Conservation (phyloP, 2,797 vertebrate species). For the Xenopus petersii region DNA sequence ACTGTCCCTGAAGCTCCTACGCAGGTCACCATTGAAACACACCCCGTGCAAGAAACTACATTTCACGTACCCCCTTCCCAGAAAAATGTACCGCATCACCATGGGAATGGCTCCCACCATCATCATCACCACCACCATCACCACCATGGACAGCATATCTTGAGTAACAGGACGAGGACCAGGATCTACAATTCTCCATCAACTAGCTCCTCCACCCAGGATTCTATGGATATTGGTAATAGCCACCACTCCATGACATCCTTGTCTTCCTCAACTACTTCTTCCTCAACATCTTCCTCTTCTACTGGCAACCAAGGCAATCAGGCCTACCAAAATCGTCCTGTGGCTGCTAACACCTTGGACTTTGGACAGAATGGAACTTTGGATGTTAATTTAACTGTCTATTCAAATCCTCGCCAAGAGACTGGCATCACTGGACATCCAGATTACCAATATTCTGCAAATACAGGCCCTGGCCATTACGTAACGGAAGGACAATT, state of each 20-base stretch:
- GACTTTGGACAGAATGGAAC: conserved; percentile 98
- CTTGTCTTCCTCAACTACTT: conserved; percentile 99
- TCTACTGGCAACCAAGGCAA: conserved; percentile 99
- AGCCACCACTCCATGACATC: conserved; percentile 99
- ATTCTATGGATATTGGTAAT: conserved; percentile 93
- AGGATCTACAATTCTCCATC: conserved; percentile 98
- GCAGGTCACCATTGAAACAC: conserved; percentile 92
- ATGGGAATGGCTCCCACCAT: conserved; percentile 81
- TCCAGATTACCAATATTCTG: conserved; percentile 91
- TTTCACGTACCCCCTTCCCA: conserved; percentile 97
- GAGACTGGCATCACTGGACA: conserved; percentile 98
- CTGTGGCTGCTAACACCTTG: conserved; percentile 91
- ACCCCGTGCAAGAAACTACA: conserved; percentile 98
- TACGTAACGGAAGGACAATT: conserved; percentile 98
- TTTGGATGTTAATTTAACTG: conserved; percentile 96
- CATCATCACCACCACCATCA: conserved; percentile 68
- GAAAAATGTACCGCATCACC: conserved; percentile 93
- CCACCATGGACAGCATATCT: conserved; percentile 87
- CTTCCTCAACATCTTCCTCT: conserved; percentile 99
- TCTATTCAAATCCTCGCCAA: conserved; percentile 98
- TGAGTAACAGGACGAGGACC: conserved; percentile 91
- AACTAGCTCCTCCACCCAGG: conserved; percentile 98
- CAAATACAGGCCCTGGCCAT: conserved; percentile 93
- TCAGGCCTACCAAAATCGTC: conserved; percentile 98
- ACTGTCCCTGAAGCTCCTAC: conserved; percentile 89